A percentile compares a stretch with the other conserved stretches of the same genome.
These are phyloP conservation scores for Shinisaurus crocodilurus DNA, from an alignment of 2,113 vertebrate genomes.

Conservation along the genomic window DNA sequence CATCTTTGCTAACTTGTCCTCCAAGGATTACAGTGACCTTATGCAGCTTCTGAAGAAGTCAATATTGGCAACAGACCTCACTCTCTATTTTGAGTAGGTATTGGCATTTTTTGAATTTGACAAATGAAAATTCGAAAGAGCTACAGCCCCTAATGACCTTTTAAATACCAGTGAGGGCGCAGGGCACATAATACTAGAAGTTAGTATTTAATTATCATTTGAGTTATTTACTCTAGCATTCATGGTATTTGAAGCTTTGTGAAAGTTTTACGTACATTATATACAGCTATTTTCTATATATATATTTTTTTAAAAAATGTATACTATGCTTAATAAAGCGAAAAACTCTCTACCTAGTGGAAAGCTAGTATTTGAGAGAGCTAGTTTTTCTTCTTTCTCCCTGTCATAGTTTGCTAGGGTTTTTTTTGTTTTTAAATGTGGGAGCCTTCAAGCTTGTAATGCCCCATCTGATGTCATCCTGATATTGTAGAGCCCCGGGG, in stretches of 20 bases:
- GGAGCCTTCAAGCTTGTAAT: neutral
- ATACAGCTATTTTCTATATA: neutral
- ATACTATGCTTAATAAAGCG: neutral
- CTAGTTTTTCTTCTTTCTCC: neutral
- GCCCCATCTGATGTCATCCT: neutral
- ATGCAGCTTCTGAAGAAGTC: slow-evolving; percentile 99
- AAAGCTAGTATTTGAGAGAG: neutral
- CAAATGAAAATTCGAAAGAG: slow-evolving; percentile 69
- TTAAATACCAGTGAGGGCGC: slow-evolving; percentile 60
- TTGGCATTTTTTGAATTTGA: slow-evolving; percentile 71
- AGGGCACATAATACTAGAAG: slow-evolving; percentile 44
- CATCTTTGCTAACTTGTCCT: slow-evolving; percentile 98
- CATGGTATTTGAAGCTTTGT: slow-evolving; percentile 38
- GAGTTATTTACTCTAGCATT: slow-evolving; percentile 60
- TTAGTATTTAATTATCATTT: slow-evolving; percentile 52
- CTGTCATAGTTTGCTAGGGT: neutral
- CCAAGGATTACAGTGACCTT: slow-evolving; percentile 95
- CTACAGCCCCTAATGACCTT: slow-evolving; percentile 64
- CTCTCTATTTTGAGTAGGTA: slow-evolving; percentile 98
- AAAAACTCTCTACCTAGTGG: neutral
- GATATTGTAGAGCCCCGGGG: neutral
- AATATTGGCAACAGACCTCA: slow-evolving; percentile 97
- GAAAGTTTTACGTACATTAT: slow-evolving; percentile 36
- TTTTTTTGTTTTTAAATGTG: neutral
- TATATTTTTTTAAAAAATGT: neutral